These are phyloP conservation scores for Prochilodus magdalenae DNA, from an alignment of 2,113 vertebrate genomes.

Conservation along the genomic window DNA sequence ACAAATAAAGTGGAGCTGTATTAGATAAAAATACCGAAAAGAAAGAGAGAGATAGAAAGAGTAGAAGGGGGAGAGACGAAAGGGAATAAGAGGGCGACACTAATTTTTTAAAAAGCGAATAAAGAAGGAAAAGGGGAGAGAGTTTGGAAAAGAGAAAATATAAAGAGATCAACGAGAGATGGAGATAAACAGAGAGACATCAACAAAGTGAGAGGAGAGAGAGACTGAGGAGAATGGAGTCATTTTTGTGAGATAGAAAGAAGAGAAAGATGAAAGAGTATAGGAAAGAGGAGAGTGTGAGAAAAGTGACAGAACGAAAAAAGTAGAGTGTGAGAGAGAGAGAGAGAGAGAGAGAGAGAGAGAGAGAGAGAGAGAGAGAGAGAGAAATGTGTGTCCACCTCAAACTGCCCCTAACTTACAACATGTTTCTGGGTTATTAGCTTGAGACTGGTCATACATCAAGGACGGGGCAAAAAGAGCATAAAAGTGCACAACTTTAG, in stretches of 20 bases:
- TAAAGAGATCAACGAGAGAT: constrained; percentile 24
- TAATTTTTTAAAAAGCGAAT: not conserved
- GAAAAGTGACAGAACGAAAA: not conserved
- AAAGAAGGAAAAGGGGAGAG: not conserved
- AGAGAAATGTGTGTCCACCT: not conserved
- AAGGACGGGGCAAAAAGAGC: constrained; percentile 64
- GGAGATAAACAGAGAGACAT: not conserved
- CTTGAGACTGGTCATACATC: constrained; percentile 51
- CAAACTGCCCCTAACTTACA: not conserved
- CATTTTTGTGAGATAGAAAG: not conserved
- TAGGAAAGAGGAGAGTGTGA: not conserved
- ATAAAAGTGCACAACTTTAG: constrained; percentile 61
- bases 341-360: not conserved
- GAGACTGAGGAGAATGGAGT: too few relatives aligned
- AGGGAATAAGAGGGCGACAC: not conserved
- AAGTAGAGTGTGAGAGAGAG: not conserved
- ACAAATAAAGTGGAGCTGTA: constrained; percentile 67
- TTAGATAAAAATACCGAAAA: constrained; percentile 74
- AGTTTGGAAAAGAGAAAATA: not conserved
- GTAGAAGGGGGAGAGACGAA: not conserved
- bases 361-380: not conserved
- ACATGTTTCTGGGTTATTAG: constrained; percentile 36
- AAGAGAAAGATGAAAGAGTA: not conserved
- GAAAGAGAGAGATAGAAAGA: not conserved
- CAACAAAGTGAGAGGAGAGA: not conserved